A percentile compares a stretch with the other conserved stretches of the same genome.
Evolutionary conservation across 1,140 invertebrate species (phyloP).

Genomic region (Octopus sinensis): DNA sequence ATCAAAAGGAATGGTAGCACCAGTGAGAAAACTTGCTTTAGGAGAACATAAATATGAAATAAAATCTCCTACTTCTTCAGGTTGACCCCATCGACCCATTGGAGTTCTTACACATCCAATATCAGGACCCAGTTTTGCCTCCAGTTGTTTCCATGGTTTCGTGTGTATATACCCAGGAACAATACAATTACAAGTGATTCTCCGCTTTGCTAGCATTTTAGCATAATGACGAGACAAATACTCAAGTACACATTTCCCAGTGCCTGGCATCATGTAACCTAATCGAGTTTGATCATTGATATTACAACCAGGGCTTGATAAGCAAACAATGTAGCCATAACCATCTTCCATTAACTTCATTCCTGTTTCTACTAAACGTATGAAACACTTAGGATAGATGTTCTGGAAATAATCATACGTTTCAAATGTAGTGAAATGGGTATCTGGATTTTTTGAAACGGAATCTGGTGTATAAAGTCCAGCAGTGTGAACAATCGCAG

Average conservation of each 20-base stretch:
- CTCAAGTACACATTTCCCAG: not conserved
- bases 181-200: conserved; percentile 13
- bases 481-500: not conserved
- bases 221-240: conserved; percentile 16
- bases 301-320: conserved; percentile 7
- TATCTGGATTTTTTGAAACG: not conserved
- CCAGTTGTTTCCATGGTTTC: not conserved
- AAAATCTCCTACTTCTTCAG: not conserved
- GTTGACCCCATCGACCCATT: not conserved
- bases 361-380: conserved; percentile 2
- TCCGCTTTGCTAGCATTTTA: not conserved
- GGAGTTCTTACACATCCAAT: not conserved
- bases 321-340: not conserved
- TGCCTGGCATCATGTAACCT: conserved; percentile 10
- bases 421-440: conserved; percentile 1
- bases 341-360: not conserved
- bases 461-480: not conserved
- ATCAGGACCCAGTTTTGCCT: not conserved
- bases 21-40: conserved; percentile 4
- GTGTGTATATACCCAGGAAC: conserved; percentile 11
- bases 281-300: not conserved
- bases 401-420: not conserved
- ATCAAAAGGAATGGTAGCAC: conserved; percentile 13
- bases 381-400: conserved; percentile 13
- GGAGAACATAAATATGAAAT: not conserved